Percentiles rank a stretch among this genome's conserved stretches.
These are phyloP conservation scores for Triplophysa rosa DNA, from an alignment of 2,113 vertebrate genomes.

Conservation along the genomic window DNA sequence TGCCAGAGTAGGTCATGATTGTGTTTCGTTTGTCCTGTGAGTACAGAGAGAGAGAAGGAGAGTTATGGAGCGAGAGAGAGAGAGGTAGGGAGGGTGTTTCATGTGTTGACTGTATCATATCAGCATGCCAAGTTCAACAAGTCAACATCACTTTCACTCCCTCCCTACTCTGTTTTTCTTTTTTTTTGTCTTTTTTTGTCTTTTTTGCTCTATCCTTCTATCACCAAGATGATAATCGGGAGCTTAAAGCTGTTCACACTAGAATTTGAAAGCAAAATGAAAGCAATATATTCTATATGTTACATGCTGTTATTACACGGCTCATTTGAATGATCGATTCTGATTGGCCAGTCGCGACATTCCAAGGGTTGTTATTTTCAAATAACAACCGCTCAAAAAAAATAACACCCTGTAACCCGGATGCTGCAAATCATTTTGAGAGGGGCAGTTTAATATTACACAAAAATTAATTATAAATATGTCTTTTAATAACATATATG, in stretches of 20 bases:
- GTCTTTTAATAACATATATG: no score
- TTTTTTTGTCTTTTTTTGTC: no score
- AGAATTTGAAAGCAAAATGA: neutral
- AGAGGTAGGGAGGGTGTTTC: slow-evolving; percentile 6
- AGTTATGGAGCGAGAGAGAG: neutral
- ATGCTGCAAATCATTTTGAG: no score
- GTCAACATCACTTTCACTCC: slow-evolving; percentile 51
- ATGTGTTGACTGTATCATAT: slow-evolving; percentile 58
- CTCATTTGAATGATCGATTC: no score
- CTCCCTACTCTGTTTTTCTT: slow-evolving; percentile 45
- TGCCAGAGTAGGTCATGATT: slow-evolving; percentile 41
- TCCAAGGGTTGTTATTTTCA: no score
- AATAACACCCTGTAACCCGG: no score
- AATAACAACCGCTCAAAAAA: no score
- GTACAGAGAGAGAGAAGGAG: slow-evolving; percentile 11
- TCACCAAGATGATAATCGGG: neutral
- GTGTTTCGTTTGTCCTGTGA: slow-evolving; percentile 41
- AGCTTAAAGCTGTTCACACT: neutral
- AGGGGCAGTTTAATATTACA: no score
- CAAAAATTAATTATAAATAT: no score
- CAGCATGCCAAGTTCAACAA: slow-evolving; percentile 67
- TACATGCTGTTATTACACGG: no score
- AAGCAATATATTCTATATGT: neutral
- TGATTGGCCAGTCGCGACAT: no score
- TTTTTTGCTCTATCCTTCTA: slow-evolving; percentile 47